Conservation (phyloP, 1,140 invertebrate genomes). For the Drosophila arizonae region DNA sequence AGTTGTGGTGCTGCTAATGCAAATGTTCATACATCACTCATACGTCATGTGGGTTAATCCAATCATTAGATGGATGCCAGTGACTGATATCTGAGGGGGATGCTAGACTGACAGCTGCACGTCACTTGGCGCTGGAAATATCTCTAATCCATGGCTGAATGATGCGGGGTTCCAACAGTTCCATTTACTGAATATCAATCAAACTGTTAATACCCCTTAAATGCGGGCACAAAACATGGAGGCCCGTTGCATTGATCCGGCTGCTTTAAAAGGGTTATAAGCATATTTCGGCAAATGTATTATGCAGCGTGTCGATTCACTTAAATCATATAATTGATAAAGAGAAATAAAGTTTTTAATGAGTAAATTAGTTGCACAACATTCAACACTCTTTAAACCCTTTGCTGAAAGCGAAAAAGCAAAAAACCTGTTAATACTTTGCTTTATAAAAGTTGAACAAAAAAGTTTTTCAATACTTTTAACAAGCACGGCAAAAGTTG, state of each 20-base stretch:
- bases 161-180: neutral
- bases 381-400: neutral
- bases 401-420: neutral
- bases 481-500: slow-evolving; percentile 6
- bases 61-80: slow-evolving; percentile 48
- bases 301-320: too few relatives aligned
- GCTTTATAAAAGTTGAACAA: too few relatives aligned
- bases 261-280: neutral
- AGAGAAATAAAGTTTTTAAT: slow-evolving; percentile 8
- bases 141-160: slow-evolving; percentile 57
- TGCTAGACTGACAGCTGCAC: slow-evolving; percentile 45
- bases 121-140: slow-evolving; percentile 33
- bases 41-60: slow-evolving; percentile 76
- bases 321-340: too few relatives aligned
- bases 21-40: slow-evolving; percentile 70
- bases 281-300: neutral
- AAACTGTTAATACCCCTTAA: slow-evolving; percentile 52
- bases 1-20: slow-evolving; percentile 23
- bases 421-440: too few relatives aligned
- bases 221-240: neutral
- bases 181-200: slow-evolving; percentile 65
- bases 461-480: slow-evolving; percentile 2
- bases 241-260: too few relatives aligned
- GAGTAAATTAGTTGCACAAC: slow-evolving; percentile 17
- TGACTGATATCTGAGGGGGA: slow-evolving; percentile 21